Evolutionary conservation across 2,888 invertebrate genomes (phyloP).

Genomic region (Unio delphinus): DNA sequence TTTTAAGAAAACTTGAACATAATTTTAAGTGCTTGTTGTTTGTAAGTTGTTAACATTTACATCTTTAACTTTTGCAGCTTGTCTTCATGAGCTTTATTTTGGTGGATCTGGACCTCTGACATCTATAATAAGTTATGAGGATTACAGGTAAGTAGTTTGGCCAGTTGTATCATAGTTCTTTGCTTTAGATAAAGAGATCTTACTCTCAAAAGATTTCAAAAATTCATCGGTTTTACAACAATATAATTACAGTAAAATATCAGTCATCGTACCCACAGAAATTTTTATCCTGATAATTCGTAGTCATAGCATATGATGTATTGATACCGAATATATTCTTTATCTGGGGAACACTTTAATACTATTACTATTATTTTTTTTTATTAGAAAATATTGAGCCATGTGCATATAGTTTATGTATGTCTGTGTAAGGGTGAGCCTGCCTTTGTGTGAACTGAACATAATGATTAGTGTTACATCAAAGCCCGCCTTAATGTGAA

Average conservation of each 20-base stretch:
- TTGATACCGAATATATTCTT: background rate
- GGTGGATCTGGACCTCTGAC: constrained; percentile 66
- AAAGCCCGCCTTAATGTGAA: too few species aligned
- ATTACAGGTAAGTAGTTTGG: constrained; percentile 53
- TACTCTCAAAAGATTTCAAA: too few species aligned
- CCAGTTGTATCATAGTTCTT: background rate
- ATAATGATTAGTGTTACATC: too few species aligned
- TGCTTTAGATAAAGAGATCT: background rate
- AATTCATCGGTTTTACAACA: too few species aligned
- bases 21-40: background rate
- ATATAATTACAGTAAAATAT: too few species aligned
- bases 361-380: background rate
- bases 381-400: background rate
- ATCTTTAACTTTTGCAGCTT: constrained; percentile 42
- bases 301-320: background rate
- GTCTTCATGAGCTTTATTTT: constrained; percentile 40
- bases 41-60: background rate
- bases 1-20: too few species aligned
- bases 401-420: too few species aligned
- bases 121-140: constrained; percentile 59
- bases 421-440: too few species aligned
- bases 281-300: background rate
- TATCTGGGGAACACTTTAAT: background rate
- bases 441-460: too few species aligned
- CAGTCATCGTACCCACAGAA: too few species aligned